Evolutionary conservation across 37 sponge, comb jelly and placozoan genomes (phyloP).

Genomic region (Corticium candelabrum): DNA sequence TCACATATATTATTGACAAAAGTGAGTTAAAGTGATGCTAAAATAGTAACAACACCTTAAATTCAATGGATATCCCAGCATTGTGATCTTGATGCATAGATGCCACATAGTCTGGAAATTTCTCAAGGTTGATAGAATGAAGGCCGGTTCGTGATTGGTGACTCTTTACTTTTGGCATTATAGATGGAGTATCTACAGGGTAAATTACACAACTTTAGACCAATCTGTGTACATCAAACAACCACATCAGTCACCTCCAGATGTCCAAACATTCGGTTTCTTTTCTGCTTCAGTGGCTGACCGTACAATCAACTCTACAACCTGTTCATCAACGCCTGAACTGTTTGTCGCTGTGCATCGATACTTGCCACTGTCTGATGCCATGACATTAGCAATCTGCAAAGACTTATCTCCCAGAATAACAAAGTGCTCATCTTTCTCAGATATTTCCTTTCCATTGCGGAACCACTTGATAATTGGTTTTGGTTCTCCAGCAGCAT

Average conservation of each 20-base stretch:
- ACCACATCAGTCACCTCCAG: too few relatives aligned
- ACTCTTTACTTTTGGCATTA: not conserved
- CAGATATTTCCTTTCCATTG: not conserved
- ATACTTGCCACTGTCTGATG: not conserved
- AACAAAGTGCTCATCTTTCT: not conserved
- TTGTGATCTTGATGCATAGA: slow-evolving; percentile 51
- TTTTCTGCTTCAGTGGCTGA: not conserved
- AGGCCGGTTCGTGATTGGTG: too few relatives aligned
- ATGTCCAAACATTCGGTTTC: too few relatives aligned
- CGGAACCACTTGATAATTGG: not conserved
- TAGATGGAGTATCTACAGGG: not conserved
- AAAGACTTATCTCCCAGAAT: not conserved
- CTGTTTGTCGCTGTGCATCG: not conserved
- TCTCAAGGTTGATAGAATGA: slow-evolving; percentile 8
- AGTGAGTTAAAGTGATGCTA: too few relatives aligned
- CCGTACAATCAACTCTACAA: not conserved
- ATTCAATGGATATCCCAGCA: slow-evolving; percentile 54
- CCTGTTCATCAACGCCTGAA: not conserved
- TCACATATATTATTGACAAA: too few relatives aligned
- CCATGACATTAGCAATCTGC: not conserved
- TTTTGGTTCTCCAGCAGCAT: not conserved
- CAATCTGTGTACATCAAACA: too few relatives aligned
- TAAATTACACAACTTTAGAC: too few relatives aligned
- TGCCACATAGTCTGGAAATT: slow-evolving; percentile 40
- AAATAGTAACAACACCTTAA: slow-evolving; percentile 29